These are phyloP conservation scores for Fragum sueziense DNA, from an alignment of 2,888 invertebrate genomes.

Conservation along the genomic window DNA sequence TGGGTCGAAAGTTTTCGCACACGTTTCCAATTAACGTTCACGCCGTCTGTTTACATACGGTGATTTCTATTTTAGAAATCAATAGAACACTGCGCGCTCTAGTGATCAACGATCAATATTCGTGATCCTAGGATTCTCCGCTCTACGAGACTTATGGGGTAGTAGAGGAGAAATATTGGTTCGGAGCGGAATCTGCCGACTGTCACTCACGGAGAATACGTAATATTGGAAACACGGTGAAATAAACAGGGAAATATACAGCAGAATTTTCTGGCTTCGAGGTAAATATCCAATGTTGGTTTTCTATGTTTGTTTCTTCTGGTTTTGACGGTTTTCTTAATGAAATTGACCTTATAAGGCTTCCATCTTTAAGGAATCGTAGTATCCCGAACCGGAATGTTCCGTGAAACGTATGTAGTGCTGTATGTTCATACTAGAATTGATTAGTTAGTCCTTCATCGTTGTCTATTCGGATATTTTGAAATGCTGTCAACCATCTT, in stretches of 20 bases:
- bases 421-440: no score
- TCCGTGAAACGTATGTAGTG: no score
- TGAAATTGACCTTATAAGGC: no score
- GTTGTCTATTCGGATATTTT: no score
- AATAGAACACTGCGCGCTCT: constrained; percentile 13
- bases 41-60: constrained; percentile 2
- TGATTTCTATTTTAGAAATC: constrained; percentile 13
- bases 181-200: constrained; percentile 1
- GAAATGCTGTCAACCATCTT: no score
- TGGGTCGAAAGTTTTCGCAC: no score
- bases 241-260: constrained; percentile 5
- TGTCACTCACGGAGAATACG: constrained; percentile 5
- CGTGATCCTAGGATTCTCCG: constrained; percentile 2
- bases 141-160: constrained; percentile 4
- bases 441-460: no score
- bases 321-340: no score
- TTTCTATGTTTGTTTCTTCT: no score
- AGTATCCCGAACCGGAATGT: no score
- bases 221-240: constrained; percentile 19
- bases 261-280: constrained; percentile 2
- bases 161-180: neutral
- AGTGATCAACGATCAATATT: constrained; percentile 3
- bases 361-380: no score
- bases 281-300: neutral
- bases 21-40: no score